Base-by-base conservation (phyloP, 2,113 vertebrate genomes). In the Henicopernis longicauda region DNA sequence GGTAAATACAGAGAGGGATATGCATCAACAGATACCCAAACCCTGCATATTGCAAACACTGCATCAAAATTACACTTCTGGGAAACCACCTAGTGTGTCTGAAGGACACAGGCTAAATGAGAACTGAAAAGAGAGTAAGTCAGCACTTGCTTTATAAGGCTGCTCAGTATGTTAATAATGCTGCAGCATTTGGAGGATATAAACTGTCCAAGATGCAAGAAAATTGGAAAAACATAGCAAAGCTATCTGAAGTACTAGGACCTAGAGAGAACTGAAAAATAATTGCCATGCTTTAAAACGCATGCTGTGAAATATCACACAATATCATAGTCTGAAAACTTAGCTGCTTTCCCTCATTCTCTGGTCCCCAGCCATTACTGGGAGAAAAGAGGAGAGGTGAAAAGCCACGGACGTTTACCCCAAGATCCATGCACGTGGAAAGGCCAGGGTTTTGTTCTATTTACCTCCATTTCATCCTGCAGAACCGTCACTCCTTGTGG, bases 371-470 rank as follows among this genome's bases (percentile, higher is more conserved):
- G 1, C 17, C 19, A 11, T 16, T 5, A 27, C 13, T 11, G 36
- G 26, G 54, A 74, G 52, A 50, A 84, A n/a, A 62, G 16, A 29
- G 9, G 19, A 42, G 15, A 81, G 19, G 7, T 26, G 22, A 77
- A 81, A 70, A 73, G 31, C 21, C 54, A 13, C 44, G 25, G 29
- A 5, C 0, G 0, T 27, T 32, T 31, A 42, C 49, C 61, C 44
- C 16, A 15, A 13, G 38, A 49, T 13, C 34, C 31, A 21, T 3
- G 13, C 12, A 16, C 4, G 4, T 0, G 14, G 47, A 29, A 89
- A 72, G 31, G 26, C 0, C 2, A 74, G 1, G 12, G 29, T 42
- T 44, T 73, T 62, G 7, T 7, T 59, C 23, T 6, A 0, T 67
- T 58, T 25, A 34, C 38, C 21, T 71, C 20, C 54, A 22, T 22